Evolutionary conservation across 2,888 invertebrate genomes (phyloP).

Genomic region (Drosophila picticornis): DNA sequence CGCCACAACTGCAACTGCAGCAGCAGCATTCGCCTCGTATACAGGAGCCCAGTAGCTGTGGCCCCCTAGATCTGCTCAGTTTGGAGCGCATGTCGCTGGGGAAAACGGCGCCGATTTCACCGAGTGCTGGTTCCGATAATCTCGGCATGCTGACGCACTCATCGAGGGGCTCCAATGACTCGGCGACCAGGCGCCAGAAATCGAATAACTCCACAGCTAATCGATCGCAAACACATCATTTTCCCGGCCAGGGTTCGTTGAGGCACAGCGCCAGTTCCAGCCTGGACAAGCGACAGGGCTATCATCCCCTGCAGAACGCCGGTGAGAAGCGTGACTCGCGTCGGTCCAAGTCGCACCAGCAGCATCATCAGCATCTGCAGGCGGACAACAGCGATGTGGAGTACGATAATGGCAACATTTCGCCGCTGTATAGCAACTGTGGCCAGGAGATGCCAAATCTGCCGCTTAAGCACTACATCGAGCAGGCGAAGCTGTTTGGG

Average conservation of each 20-base stretch:
- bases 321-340: conserved; percentile 75
- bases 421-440: conserved; percentile 91
- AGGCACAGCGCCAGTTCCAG: conserved; percentile 80
- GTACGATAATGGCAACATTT: conserved; percentile 87
- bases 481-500: conserved; percentile 90
- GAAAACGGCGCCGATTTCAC: conserved; percentile 74
- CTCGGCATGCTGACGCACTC: conserved; percentile 82
- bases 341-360: conserved; percentile 66
- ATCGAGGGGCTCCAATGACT: conserved; percentile 82
- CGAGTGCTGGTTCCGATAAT: conserved; percentile 79
- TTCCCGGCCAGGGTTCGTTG: conserved; percentile 63
- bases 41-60: conserved; percentile 66
- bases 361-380: conserved; percentile 73
- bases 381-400: conserved; percentile 86
- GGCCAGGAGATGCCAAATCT: conserved; percentile 90
- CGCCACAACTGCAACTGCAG: conserved; percentile 29
- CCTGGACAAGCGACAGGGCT: conserved; percentile 75
- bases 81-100: conserved; percentile 76
- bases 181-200: conserved; percentile 64
- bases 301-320: conserved; percentile 50
- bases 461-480: conserved; percentile 95
- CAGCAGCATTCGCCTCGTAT: conserved; percentile 74
- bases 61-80: conserved; percentile 75
- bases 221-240: conserved; percentile 66
- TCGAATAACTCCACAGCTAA: conserved; percentile 72